Conservation (phyloP, 64 coral and sea anemone species). For the Actinia tenebrosa region DNA sequence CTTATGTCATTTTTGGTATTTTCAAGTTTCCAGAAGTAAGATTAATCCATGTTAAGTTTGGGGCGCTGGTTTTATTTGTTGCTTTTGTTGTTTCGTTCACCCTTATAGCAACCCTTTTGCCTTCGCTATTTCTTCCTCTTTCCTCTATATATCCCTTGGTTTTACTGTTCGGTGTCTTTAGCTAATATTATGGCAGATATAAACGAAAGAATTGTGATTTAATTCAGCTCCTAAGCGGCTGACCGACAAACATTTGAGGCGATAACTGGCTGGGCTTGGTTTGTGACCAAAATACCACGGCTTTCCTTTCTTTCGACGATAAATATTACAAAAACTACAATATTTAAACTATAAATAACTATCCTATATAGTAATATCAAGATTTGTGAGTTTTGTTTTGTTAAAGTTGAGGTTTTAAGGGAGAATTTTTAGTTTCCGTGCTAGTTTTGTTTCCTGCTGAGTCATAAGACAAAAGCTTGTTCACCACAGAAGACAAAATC, state of each 20-base stretch:
- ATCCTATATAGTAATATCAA: neutral
- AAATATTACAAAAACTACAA: neutral
- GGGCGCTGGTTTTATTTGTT: constrained; percentile 24
- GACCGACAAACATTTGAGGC: constrained; percentile 3
- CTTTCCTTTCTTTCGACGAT: neutral
- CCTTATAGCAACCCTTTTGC: constrained; percentile 12
- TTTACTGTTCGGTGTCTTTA: neutral
- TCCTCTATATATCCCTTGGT: neutral
- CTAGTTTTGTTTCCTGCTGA: neutral
- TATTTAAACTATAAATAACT: neutral
- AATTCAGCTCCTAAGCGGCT: neutral
- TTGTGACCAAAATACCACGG: neutral
- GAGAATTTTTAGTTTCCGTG: neutral
- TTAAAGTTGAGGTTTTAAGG: neutral
- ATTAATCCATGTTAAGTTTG: neutral
- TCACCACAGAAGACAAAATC: constrained; percentile 1
- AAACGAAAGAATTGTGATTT: neutral
- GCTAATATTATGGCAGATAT: neutral
- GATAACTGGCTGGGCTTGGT: constrained; percentile 3
- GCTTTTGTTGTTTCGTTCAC: constrained; percentile 21
- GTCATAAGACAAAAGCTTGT: neutral
- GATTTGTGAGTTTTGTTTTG: neutral
- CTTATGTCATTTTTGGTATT: neutral
- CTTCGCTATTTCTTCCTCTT: neutral
- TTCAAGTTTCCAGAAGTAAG: neutral